Evolutionary conservation across 2,888 invertebrate genomes (phyloP).

Genomic region (Drosophila niveifrons): DNA sequence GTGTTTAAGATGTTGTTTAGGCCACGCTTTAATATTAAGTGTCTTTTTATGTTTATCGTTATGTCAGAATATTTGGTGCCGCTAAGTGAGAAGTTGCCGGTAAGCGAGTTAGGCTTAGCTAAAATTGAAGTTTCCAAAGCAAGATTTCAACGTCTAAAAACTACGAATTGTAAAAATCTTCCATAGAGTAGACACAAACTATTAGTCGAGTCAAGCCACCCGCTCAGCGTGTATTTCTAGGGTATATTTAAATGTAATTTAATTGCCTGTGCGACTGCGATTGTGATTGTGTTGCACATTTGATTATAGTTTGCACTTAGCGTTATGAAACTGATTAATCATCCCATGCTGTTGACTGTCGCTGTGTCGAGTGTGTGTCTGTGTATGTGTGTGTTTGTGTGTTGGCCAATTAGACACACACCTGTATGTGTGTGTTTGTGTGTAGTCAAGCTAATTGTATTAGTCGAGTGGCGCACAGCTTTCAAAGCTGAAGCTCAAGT

Average conservation of each 20-base stretch:
- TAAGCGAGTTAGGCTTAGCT: too few relatives aligned
- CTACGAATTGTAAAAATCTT: too few relatives aligned
- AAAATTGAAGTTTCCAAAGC: too few relatives aligned
- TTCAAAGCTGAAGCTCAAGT: conserved; percentile 12
- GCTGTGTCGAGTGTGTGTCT: neutral
- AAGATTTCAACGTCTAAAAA: too few relatives aligned
- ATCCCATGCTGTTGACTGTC: conserved; percentile 4
- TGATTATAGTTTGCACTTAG: conserved; percentile 29
- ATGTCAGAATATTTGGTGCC: too few relatives aligned
- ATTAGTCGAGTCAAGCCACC: neutral
- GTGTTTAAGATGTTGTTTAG: too few relatives aligned
- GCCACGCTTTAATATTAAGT: too few relatives aligned
- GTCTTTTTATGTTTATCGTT: too few relatives aligned
- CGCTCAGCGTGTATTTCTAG: neutral
- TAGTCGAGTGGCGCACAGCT: conserved; percentile 28
- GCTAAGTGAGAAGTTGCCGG: too few relatives aligned
- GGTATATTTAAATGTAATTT: conserved; percentile 14
- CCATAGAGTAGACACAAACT: too few relatives aligned
- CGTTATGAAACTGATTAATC: conserved; percentile 27
- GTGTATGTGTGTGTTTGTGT: conserved; percentile 7
- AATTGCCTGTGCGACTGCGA: conserved; percentile 7
- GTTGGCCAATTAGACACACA: conserved; percentile 23
- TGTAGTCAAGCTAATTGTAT: conserved; percentile 29
- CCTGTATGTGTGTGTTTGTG: neutral
- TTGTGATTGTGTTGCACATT: conserved; percentile 18